phyloP scores from a whole-genome alignment of 1,140 invertebrate genomes.

The Hyles vespertilio region DNA sequence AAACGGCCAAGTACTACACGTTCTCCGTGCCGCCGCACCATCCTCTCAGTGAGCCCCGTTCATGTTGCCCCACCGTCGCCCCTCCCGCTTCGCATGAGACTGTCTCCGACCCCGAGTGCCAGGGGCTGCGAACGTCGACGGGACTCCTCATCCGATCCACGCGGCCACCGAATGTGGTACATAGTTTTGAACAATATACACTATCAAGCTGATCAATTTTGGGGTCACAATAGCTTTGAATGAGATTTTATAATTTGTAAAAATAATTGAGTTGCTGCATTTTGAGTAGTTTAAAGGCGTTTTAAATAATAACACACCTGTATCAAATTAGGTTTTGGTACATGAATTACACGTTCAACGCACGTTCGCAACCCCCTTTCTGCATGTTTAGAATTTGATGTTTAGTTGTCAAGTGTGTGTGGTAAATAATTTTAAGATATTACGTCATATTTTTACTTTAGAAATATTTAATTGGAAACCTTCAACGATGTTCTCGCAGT shows the following conservation, averaged over 20 bases:
- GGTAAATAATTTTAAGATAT: constrained; percentile 25
- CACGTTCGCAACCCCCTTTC: constrained; percentile 71
- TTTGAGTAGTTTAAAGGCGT: background rate
- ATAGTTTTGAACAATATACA: constrained; percentile 15
- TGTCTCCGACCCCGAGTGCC: constrained; percentile 69
- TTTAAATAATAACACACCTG: constrained; percentile 33
- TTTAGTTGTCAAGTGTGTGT: constrained; percentile 63
- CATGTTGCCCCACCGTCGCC: constrained; percentile 74
- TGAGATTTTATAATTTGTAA: background rate
- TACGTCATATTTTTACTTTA: background rate
- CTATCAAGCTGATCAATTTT: too few species aligned
- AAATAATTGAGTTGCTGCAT: too few species aligned
- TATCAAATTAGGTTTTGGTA: constrained; percentile 35
- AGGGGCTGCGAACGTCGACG: constrained; percentile 68
- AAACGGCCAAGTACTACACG: constrained; percentile 79
- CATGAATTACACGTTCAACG: constrained; percentile 38
- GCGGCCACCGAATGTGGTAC: constrained; percentile 53
- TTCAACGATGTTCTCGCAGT: too few species aligned
- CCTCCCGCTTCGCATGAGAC: constrained; percentile 74
- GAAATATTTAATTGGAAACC: too few species aligned
- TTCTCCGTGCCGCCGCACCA: constrained; percentile 77
- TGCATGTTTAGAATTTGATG: constrained; percentile 60
- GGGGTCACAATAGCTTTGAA: constrained; percentile 10
- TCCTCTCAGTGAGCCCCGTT: constrained; percentile 75
- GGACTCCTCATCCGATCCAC: constrained; percentile 39